These are phyloP conservation scores for Pyrocoelia pectoralis DNA, from an alignment of 2,888 invertebrate genomes.

Conservation along the genomic window DNA sequence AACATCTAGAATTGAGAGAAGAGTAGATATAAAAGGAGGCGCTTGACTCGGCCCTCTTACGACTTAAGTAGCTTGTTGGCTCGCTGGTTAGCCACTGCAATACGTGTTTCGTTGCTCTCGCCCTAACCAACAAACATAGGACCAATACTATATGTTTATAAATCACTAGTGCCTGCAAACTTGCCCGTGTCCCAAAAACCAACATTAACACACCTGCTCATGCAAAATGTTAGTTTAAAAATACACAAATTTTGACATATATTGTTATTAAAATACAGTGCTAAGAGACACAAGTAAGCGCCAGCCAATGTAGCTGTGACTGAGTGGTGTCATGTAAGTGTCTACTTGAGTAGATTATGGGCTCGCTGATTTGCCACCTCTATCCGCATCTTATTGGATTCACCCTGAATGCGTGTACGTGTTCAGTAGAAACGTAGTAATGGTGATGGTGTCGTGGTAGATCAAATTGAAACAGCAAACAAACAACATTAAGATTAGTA, in stretches of 20 bases:
- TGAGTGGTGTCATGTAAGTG: slow-evolving; percentile 53
- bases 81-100: slow-evolving; percentile 95
- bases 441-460: slow-evolving; percentile 29
- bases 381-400: slow-evolving; percentile 96
- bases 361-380: slow-evolving; percentile 96
- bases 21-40: slow-evolving; percentile 56
- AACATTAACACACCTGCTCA: slow-evolving; percentile 25
- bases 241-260: slow-evolving; percentile 17
- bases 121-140: slow-evolving; percentile 67
- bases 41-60: slow-evolving; percentile 53
- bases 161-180: slow-evolving; percentile 23
- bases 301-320: slow-evolving; percentile 38
- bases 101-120: slow-evolving; percentile 94
- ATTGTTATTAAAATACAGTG: slow-evolving; percentile 19
- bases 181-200: slow-evolving; percentile 29
- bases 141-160: slow-evolving; percentile 47
- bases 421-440: slow-evolving; percentile 32
- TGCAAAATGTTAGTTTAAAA: slow-evolving; percentile 28
- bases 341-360: slow-evolving; percentile 93
- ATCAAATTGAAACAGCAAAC: slow-evolving; percentile 34
- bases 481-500: slow-evolving; percentile 24
- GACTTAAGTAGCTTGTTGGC: slow-evolving; percentile 95
- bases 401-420: slow-evolving; percentile 66
- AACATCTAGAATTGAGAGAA: slow-evolving; percentile 58
- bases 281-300: slow-evolving; percentile 36